These are phyloP conservation scores for Plecotus auritus DNA, from an alignment of 2,113 vertebrate genomes.

Conservation along the genomic window DNA sequence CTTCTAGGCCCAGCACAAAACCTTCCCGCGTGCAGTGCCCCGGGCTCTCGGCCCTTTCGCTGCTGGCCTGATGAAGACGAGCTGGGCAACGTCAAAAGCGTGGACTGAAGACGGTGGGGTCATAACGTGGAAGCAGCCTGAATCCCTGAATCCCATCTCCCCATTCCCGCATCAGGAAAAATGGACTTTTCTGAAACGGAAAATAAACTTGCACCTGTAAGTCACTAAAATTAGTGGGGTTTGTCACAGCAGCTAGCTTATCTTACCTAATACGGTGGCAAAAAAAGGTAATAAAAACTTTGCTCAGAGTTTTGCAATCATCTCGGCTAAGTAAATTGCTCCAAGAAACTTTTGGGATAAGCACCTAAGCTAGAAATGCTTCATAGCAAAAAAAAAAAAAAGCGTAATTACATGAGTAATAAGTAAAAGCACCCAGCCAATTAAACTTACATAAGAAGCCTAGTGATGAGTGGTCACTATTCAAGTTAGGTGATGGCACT, in stretches of 20 bases:
- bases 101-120: fast-evolving
- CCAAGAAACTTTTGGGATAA: not conserved
- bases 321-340: not conserved
- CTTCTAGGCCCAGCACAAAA: not conserved
- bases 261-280: not conserved
- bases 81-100: not conserved
- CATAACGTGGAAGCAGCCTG: not conserved
- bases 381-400: not conserved
- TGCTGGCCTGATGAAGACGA: not conserved
- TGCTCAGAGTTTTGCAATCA: not conserved
- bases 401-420: not conserved
- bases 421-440: not conserved
- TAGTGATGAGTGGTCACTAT: not conserved
- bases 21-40: not conserved
- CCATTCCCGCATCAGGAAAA: not conserved
- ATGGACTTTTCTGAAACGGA: not conserved
- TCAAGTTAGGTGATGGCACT: not conserved
- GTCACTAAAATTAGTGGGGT: not conserved
- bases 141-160: not conserved
- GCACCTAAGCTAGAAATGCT: not conserved
- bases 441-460: not conserved
- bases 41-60: not conserved
- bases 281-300: not conserved
- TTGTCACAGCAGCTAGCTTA: not conserved
- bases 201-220: not conserved